phyloP scores from a whole-genome alignment of 2,888 invertebrate species.

The Dicroscelio sp. region DNA sequence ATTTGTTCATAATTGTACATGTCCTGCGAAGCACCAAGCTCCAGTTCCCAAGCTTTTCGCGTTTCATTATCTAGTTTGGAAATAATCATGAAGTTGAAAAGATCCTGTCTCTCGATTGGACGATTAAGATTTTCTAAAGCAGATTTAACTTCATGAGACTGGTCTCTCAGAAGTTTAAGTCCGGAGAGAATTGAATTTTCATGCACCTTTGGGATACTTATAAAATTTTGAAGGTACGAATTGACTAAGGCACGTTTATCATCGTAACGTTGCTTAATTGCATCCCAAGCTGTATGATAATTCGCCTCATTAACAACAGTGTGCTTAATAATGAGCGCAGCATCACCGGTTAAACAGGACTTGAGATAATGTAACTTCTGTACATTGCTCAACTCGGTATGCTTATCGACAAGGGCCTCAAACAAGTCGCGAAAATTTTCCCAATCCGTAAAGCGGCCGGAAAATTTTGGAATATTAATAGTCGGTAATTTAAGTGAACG shows the following conservation, averaged over 20 bases:
- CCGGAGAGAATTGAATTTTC: not conserved
- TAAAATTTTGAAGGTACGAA: constrained; percentile 9
- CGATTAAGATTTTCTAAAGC: not conserved
- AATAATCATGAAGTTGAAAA: constrained; percentile 33
- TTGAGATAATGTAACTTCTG: constrained; percentile 12
- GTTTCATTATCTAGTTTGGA: constrained; percentile 22
- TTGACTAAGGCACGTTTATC: not conserved
- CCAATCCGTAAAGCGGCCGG: not conserved
- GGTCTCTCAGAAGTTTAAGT: too few relatives aligned
- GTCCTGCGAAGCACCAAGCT: not conserved
- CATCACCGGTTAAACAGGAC: not conserved
- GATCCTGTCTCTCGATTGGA: not conserved
- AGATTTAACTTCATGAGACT: too few relatives aligned
- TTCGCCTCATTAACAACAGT: not conserved
- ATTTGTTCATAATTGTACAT: constrained; percentile 5
- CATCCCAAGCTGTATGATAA: not conserved
- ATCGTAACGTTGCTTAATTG: not conserved
- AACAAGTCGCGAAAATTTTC: constrained; percentile 10
- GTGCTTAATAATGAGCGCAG: not conserved
- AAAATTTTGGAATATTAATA: constrained; percentile 10
- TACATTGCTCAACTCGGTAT: constrained; percentile 4
- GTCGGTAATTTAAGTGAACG: too few relatives aligned
- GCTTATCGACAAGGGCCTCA: not conserved
- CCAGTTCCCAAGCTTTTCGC: constrained; percentile 3
- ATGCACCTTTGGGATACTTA: constrained; percentile 18